Percentiles rank a stretch among this genome's conserved stretches.
Evolutionary conservation across 2,797 vertebrate genomes (phyloP).

Genomic region (Aphelocoma californica): DNA sequence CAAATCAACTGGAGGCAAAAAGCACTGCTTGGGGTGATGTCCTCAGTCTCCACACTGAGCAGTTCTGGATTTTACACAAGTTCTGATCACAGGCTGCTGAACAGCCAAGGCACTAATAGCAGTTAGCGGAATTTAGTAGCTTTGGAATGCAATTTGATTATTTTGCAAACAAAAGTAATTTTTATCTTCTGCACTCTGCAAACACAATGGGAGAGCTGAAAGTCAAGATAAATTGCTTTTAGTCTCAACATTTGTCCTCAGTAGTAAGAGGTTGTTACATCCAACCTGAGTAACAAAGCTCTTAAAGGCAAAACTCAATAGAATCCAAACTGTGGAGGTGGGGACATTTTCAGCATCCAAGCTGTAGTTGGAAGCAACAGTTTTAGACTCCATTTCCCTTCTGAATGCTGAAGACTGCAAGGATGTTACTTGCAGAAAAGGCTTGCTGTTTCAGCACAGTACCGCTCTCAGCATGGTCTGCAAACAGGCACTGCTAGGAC

Average conservation of each 20-base stretch:
- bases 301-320: neutral
- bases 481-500: neutral
- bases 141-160: constrained; percentile 4
- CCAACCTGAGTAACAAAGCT: neutral
- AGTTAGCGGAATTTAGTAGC: neutral
- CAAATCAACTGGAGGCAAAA: neutral
- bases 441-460: neutral
- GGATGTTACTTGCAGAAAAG: neutral
- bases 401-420: neutral
- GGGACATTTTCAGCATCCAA: neutral
- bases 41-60: neutral
- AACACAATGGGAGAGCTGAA: constrained; percentile 43
- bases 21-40: neutral
- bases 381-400: neutral
- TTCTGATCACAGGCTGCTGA: neutral
- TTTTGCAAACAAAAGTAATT: constrained; percentile 48
- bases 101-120: neutral
- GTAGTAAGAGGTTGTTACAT: neutral
- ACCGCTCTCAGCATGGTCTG: neutral
- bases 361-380: neutral
- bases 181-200: constrained; percentile 27
- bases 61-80: neutral
- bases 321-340: neutral
- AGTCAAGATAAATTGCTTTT: constrained; percentile 32
- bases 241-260: neutral